These are phyloP conservation scores for Sarcophaga subvicina DNA, from an alignment of 2,888 invertebrate species.

Conservation along the genomic window DNA sequence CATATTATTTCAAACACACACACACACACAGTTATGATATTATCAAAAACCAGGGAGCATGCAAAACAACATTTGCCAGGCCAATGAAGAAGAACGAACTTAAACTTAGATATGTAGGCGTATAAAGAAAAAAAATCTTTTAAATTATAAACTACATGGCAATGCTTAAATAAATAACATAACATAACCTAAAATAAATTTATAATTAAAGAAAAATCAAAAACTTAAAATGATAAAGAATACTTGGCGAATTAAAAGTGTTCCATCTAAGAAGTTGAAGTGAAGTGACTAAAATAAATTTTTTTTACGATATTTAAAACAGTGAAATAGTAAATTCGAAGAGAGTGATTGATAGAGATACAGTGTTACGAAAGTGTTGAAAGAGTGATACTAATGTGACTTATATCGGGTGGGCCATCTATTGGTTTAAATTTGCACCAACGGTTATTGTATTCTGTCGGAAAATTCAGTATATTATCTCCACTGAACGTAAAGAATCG, in stretches of 20 bases:
- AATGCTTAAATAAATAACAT: too few relatives aligned
- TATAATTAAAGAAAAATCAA: too few relatives aligned
- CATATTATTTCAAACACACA: neutral
- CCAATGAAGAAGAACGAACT: conserved; percentile 14
- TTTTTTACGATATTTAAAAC: neutral
- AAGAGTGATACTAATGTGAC: neutral
- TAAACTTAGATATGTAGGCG: neutral
- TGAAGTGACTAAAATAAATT: neutral
- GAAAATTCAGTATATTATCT: too few relatives aligned
- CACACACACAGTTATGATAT: neutral
- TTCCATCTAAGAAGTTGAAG: neutral
- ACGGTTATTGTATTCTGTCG: too few relatives aligned
- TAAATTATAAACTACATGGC: too few relatives aligned
- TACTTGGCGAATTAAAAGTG: neutral
- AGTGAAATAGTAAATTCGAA: conserved; percentile 12
- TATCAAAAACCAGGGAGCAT: conserved; percentile 12
- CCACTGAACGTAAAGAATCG: too few relatives aligned
- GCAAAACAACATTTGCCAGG: conserved; percentile 56
- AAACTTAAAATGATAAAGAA: too few relatives aligned
- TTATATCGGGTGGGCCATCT: neutral
- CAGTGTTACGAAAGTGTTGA: conserved; percentile 27
- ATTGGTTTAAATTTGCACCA: too few relatives aligned
- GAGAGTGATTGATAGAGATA: conserved; percentile 17
- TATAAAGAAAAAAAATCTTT: too few relatives aligned
- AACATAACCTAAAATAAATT: too few relatives aligned